Conservation (phyloP, 2,113 vertebrate genomes). For the Motacilla alba region DNA sequence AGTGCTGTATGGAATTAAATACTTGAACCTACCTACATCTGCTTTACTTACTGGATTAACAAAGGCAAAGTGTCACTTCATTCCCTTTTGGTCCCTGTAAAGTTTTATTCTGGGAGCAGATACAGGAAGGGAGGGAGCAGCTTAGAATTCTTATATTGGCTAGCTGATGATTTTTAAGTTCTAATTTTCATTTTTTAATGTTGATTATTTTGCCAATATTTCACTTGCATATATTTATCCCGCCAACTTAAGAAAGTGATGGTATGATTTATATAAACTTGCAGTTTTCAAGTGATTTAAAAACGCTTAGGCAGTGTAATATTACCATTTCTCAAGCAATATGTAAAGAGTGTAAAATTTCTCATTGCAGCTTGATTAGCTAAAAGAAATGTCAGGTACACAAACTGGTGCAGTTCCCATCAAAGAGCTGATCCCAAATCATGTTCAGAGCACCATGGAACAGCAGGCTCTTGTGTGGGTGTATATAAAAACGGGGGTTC, state of each 20-base stretch:
- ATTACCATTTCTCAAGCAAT: not conserved
- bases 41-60: slow-evolving; percentile 46
- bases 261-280: slow-evolving; percentile 17
- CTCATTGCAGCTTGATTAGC: not conserved
- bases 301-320: not conserved
- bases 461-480: not conserved
- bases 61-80: not conserved
- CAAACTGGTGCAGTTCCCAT: not conserved
- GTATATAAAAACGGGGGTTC: not conserved
- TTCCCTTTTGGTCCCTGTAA: not conserved
- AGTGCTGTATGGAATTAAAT: slow-evolving; percentile 34
- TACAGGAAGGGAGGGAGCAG: not conserved
- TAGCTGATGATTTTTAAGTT: slow-evolving; percentile 20
- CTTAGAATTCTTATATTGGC: slow-evolving; percentile 25
- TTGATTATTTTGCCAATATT: slow-evolving; percentile 52
- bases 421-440: not conserved
- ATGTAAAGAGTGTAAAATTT: not conserved
- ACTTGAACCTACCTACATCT: slow-evolving; percentile 37
- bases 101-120: not conserved
- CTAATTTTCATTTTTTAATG: slow-evolving; percentile 21
- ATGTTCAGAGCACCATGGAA: not conserved
- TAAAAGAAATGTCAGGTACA: not conserved
- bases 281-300: not conserved
- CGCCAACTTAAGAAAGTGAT: slow-evolving; percentile 5
- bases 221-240: not conserved